Conservation (phyloP, 2,113 vertebrate species). For the Daphoenositta chrysoptera region DNA sequence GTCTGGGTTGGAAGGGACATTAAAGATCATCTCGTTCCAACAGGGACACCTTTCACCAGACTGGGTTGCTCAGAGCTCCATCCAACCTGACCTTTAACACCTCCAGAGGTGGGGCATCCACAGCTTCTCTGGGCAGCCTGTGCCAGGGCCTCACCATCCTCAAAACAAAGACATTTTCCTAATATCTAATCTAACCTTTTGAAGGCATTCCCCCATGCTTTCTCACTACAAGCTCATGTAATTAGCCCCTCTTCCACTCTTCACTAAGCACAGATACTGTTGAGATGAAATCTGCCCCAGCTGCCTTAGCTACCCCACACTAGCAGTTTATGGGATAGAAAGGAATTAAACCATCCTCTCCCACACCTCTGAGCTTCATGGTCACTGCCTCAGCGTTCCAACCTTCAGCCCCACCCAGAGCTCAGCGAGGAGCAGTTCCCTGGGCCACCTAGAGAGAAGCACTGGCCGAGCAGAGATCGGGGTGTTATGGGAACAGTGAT, state of each 20-base stretch:
- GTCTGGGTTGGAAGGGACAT: background rate
- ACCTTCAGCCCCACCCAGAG: background rate
- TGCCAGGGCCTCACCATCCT: background rate
- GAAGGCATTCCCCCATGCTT: background rate
- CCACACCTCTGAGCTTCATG: background rate
- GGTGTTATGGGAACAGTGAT: background rate
- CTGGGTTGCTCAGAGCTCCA: background rate
- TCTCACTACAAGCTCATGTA: background rate
- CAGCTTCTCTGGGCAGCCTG: background rate
- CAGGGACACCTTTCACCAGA: background rate
- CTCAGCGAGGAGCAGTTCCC: background rate
- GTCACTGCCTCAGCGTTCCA: background rate
- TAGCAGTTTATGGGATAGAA: background rate
- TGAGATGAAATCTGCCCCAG: background rate
- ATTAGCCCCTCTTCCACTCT: background rate
- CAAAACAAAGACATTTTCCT: background rate
- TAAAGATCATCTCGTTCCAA: background rate
- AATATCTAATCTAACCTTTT: background rate
- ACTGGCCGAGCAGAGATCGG: background rate
- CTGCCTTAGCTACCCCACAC: background rate
- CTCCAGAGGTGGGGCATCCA: background rate
- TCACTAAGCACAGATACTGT: background rate
- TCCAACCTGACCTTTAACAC: background rate
- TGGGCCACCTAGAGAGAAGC: background rate
- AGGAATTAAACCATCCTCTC: background rate